A percentile compares a stretch with the other conserved stretches of the same genome.
Conservation (phyloP, 2,888 invertebrate species). For the Chaetogeoica ovagalla region DNA sequence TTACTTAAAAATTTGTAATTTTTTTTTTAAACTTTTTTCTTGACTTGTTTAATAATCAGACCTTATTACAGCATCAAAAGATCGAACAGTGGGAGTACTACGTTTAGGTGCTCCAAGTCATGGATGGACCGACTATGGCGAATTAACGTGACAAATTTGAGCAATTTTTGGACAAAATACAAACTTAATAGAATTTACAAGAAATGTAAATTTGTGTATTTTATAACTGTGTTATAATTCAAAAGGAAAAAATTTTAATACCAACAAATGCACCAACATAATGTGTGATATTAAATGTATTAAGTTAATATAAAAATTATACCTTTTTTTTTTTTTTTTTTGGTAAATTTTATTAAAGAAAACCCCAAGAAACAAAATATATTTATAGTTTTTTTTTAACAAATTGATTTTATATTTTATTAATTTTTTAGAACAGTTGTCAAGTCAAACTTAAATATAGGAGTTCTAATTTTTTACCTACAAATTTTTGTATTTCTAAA, state of each 20-base stretch:
- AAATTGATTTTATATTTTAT: constrained; percentile 12
- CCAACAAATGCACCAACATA: constrained; percentile 44
- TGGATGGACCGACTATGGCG: constrained; percentile 62
- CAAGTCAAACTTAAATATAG: not conserved
- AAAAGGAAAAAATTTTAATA: not conserved
- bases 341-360: constrained; percentile 33
- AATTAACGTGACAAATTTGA: constrained; percentile 60
- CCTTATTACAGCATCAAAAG: constrained; percentile 62
- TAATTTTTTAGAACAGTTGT: not conserved
- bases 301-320: constrained; percentile 25
- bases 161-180: constrained; percentile 27
- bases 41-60: constrained; percentile 57
- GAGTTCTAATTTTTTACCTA: not conserved
- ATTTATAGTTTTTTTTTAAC: constrained; percentile 26
- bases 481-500: not conserved
- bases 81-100: constrained; percentile 61
- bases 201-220: constrained; percentile 38
- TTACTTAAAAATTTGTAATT: not conserved
- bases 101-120: constrained; percentile 62
- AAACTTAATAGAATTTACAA: constrained; percentile 38
- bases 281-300: constrained; percentile 44
- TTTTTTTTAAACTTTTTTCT: constrained; percentile 10
- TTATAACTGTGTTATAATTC: constrained; percentile 25
- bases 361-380: constrained; percentile 11
- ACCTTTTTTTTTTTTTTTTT: no score